Evolutionary conservation across 2,888 invertebrate species (phyloP).

Genomic region (Hydropsyche betteni): DNA sequence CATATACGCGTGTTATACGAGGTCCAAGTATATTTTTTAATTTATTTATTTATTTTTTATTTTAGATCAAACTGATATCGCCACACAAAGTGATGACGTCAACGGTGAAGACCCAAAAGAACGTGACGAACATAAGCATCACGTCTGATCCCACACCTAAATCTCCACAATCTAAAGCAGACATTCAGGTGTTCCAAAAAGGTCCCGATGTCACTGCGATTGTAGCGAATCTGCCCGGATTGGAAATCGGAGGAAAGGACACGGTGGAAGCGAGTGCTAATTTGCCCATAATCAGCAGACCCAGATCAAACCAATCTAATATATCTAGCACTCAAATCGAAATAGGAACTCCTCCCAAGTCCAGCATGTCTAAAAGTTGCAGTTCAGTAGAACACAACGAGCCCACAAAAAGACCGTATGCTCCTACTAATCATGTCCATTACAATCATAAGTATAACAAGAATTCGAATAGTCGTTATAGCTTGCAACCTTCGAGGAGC

Average conservation of each 20-base stretch:
- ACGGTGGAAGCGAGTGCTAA: conserved; percentile 58
- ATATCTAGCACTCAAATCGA: conserved; percentile 66
- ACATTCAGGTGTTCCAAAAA: conserved; percentile 77
- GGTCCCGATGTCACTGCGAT: conserved; percentile 82
- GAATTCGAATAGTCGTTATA: conserved; percentile 55
- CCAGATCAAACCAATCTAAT: conserved; percentile 67
- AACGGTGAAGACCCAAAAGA: conserved; percentile 69
- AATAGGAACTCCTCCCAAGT: conserved; percentile 46
- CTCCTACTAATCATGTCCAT: conserved; percentile 45
- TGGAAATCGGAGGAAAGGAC: conserved; percentile 60
- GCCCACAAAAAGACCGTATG: conserved; percentile 26
- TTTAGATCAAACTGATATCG: conserved; percentile 45
- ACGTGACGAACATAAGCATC: conserved; percentile 77
- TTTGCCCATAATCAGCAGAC: conserved; percentile 62
- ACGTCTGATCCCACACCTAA: conserved; percentile 65
- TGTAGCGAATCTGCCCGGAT: conserved; percentile 71
- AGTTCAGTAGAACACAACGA: conserved; percentile 46
- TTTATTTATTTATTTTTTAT: conserved; percentile 14
- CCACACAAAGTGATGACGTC: conserved; percentile 61
- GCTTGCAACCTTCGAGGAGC: conserved; percentile 60
- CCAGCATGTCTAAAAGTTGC: conserved; percentile 45
- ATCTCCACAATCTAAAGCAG: conserved; percentile 63
- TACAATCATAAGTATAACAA: conserved; percentile 53
- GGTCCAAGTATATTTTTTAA: background rate
- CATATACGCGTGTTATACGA: no score